Base-by-base conservation (phyloP, 2,888 invertebrate species). In the Venusia cambrica region DNA sequence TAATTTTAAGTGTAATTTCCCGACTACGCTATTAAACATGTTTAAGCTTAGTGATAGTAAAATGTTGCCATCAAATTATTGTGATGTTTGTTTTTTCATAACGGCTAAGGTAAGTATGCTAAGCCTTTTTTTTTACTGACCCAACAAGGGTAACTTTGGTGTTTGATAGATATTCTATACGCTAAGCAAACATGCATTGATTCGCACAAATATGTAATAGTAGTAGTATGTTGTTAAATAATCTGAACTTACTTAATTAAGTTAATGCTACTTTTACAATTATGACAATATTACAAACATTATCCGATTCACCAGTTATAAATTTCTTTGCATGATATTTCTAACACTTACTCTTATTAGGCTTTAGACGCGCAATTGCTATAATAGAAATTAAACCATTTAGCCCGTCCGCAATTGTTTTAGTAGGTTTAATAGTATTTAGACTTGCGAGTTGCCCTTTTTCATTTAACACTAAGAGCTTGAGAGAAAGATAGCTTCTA, bases 151-250 rank as follows among this genome's bases (percentile, higher is more conserved):
- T 18, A 32, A 27, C 16, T 18, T 33, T 38, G 12, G 22, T 25
- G 26, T 39, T 39, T 21, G 12, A 20, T 27, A 24, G n/a, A 19
- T 19, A 33, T 18, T 34, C 20, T 28, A 15, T 29, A 27, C 4
- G 16, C 26, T 35, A 36, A 25, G 44, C 39, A 42, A 43, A 35
- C n/a, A 35, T 31, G 31, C 21, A 43, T 45, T 42, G 21, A 38
- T 50, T 52, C 42, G 45, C 51, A 46, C 49, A 52, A 50, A 46
- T 36, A 13, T 43, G 31, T 20, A 32, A 38, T 40, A 36, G 38
- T 36, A 35, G 20, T 33, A 38, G 13, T 10, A 11, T 22, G 17
- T 26, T 10, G 21, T 8, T 30, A 19, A 25, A n/a, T n/a, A n/a
- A n/a, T n/a, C n/a, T n/a, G n/a, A n/a, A n/a, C n/a, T n/a, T n/a